Conservation (phyloP, 2,888 invertebrate species). For the Nipponacmea schrenckii region DNA sequence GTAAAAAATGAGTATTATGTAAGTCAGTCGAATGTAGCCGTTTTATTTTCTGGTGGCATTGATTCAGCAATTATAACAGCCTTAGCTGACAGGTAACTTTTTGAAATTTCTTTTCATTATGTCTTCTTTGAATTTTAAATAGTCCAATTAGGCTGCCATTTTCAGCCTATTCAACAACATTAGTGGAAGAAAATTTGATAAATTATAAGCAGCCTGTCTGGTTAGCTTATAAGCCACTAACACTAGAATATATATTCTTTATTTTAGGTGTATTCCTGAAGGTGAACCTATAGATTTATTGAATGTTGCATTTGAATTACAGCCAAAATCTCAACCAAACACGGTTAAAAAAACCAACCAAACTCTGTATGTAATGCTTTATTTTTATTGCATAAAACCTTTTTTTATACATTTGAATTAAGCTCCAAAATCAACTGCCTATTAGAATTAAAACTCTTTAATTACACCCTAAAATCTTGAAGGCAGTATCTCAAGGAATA, state of each 20-base stretch:
- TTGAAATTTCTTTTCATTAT: not conserved
- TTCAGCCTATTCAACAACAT: too few species aligned
- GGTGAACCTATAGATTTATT: slow-evolving; percentile 85
- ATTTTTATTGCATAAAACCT: too few species aligned
- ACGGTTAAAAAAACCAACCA: not conserved
- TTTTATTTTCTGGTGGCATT: slow-evolving; percentile 95
- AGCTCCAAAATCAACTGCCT: too few species aligned
- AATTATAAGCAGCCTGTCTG: too few species aligned
- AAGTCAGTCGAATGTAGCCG: slow-evolving; percentile 77
- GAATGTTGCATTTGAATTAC: slow-evolving; percentile 87
- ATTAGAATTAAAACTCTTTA: too few species aligned
- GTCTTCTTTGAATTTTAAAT: too few species aligned
- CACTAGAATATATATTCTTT: not conserved
- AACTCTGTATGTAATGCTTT: not conserved
- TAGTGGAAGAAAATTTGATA: too few species aligned
- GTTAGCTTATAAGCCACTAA: too few species aligned
- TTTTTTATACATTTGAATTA: too few species aligned
- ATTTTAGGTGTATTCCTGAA: slow-evolving; percentile 59
- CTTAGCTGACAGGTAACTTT: slow-evolving; percentile 76
- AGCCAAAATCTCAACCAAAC: slow-evolving; percentile 25
- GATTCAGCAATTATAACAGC: slow-evolving; percentile 93
- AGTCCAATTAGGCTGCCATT: too few species aligned
- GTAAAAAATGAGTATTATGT: slow-evolving; percentile 63
- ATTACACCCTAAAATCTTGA: too few species aligned
- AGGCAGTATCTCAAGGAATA: too few species aligned